phyloP scores from a whole-genome alignment of 1,140 invertebrate genomes.

The Papilio xuthus region DNA sequence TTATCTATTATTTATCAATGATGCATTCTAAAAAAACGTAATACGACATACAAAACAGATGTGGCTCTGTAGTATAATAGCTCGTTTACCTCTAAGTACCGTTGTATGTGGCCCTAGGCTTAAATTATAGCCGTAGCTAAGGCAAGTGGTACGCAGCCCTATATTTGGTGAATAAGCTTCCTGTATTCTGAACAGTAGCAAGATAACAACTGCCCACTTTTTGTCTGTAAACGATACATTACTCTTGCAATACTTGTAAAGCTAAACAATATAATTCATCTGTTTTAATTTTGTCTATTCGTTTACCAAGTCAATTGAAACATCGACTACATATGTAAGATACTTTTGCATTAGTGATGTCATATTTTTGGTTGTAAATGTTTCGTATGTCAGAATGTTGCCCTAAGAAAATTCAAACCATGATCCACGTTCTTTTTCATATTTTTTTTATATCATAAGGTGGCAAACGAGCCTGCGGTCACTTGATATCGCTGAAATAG shows the following conservation, averaged over 20 bases:
- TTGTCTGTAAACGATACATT: constrained; percentile 16
- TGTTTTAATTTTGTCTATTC: not conserved
- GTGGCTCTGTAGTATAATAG: not conserved
- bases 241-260: not conserved
- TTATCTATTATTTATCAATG: not conserved
- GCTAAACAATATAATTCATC: not conserved
- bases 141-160: constrained; percentile 24
- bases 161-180: constrained; percentile 32
- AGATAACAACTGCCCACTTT: constrained; percentile 26
- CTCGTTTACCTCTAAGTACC: constrained; percentile 23
- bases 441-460: no score
- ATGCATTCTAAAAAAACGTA: not conserved
- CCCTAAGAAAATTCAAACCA: no score
- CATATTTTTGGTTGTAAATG: no score
- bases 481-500: no score
- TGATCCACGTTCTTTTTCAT: no score
- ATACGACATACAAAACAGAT: not conserved
- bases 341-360: no score
- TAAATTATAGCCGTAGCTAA: constrained; percentile 10
- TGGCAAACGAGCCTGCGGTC: no score
- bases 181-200: constrained; percentile 35
- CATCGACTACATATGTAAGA: not conserved
- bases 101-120: constrained; percentile 29
- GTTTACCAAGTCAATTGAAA: not conserved
- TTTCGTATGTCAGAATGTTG: no score